Conservation (phyloP, 2,797 vertebrate species). For the Mormyrus hasselquistii region DNA sequence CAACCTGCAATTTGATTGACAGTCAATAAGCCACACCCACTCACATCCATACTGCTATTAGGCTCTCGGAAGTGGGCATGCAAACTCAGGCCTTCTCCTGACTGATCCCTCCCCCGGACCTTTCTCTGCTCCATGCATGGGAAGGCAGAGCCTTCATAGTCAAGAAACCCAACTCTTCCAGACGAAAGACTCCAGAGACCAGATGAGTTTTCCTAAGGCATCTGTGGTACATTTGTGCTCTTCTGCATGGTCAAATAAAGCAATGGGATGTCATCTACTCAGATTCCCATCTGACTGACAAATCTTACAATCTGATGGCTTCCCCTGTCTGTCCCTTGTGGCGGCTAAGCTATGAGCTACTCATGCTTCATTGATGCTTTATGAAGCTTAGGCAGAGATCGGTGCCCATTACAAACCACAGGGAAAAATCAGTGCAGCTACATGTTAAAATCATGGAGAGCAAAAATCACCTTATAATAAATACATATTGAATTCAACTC, state of each 20-base stretch:
- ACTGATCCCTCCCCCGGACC: neutral
- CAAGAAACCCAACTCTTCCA: constrained; percentile 1
- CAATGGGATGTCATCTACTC: neutral
- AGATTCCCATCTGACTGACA: neutral
- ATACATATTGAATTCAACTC: neutral
- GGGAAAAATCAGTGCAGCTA: neutral
- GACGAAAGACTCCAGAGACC: neutral
- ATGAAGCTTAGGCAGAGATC: neutral
- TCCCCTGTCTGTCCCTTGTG: neutral
- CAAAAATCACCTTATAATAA: neutral
- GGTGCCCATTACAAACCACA: neutral
- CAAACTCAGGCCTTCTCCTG: neutral
- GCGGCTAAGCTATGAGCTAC: neutral
- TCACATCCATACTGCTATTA: neutral
- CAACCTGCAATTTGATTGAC: neutral
- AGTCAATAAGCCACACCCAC: neutral
- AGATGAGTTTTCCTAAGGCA: neutral
- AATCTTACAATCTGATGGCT: neutral
- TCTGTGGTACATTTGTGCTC: neutral
- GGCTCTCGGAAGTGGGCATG: neutral
- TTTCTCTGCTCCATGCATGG: neutral
- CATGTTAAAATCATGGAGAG: neutral
- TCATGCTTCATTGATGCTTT: neutral
- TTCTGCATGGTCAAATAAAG: neutral
- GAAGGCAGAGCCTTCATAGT: neutral